A percentile compares a stretch with the other conserved stretches of the same genome.
Evolutionary conservation across 1,140 invertebrate species (phyloP).

Genomic region (Maconellicoccus hirsutus): DNA sequence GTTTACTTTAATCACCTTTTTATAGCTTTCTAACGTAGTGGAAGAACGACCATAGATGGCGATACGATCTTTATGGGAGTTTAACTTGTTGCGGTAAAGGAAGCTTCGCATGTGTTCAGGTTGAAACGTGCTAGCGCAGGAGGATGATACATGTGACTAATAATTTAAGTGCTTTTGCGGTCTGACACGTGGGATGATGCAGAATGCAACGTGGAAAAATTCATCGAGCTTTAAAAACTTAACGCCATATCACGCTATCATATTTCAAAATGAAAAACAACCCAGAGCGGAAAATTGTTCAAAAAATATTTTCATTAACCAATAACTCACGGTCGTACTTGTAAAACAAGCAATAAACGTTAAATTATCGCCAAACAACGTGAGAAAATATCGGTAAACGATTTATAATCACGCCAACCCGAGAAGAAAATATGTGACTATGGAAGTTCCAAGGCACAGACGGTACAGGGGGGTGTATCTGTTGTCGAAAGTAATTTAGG

Average conservation of each 20-base stretch:
- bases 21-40: no score
- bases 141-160: not conserved
- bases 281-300: not conserved
- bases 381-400: slow-evolving; percentile 22
- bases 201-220: no score
- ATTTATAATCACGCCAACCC: slow-evolving; percentile 14
- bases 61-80: not conserved
- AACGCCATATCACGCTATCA: no score
- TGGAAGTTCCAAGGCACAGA: not conserved
- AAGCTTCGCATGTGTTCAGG: not conserved
- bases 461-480: not conserved
- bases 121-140: not conserved
- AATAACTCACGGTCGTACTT: not conserved
- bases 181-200: no score
- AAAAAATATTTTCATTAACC: not conserved
- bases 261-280: no score
- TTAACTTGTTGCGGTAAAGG: not conserved
- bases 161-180: no score
- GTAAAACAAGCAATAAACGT: slow-evolving; percentile 6
- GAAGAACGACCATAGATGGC: not conserved
- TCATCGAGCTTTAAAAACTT: no score
- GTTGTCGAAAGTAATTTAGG: slow-evolving; percentile 16
- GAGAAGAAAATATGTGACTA: slow-evolving; percentile 8
- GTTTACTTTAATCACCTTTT: no score
- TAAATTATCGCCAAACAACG: slow-evolving; percentile 13